Conservation (phyloP, 2,113 vertebrate genomes). For the Ondatra zibethicus region DNA sequence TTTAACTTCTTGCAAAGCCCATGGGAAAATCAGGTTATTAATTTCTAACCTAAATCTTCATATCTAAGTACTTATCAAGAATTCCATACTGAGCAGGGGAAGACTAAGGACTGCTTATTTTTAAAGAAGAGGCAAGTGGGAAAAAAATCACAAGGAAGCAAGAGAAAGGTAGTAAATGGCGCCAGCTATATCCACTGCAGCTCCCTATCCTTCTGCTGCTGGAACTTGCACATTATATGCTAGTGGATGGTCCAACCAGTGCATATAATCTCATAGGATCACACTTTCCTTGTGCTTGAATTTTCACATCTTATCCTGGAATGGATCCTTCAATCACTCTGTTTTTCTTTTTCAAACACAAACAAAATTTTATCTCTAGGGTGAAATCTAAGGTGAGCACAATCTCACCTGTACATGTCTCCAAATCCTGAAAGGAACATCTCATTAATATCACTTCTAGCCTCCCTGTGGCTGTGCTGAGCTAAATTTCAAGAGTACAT, state of each 20-base stretch:
- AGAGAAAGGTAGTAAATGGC: neutral
- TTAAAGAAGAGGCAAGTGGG: neutral
- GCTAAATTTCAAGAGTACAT: neutral
- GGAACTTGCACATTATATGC: too few species aligned
- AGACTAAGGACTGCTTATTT: conserved; percentile 1
- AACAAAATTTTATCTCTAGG: neutral
- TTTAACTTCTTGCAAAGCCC: conserved; percentile 16
- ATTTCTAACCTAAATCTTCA: conserved; percentile 36
- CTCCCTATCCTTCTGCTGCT: neutral
- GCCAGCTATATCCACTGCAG: neutral
- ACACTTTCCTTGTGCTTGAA: neutral
- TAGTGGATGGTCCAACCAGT: too few species aligned
- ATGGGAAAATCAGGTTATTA: neutral
- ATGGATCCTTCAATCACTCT: neutral
- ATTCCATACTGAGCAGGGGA: neutral
- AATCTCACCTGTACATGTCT: neutral
- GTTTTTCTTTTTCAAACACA: conserved; percentile 30
- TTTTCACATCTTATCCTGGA: neutral
- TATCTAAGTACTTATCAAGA: neutral
- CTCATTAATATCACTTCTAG: neutral
- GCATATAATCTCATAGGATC: neutral
- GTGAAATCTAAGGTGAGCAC: neutral
- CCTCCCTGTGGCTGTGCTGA: neutral
- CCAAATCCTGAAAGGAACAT: conserved; percentile 10
- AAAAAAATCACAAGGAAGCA: neutral